Percentiles rank a stretch among this genome's conserved stretches.
phyloP scores from a whole-genome alignment of 2,113 vertebrate species.

The Chitala chitala region DNA sequence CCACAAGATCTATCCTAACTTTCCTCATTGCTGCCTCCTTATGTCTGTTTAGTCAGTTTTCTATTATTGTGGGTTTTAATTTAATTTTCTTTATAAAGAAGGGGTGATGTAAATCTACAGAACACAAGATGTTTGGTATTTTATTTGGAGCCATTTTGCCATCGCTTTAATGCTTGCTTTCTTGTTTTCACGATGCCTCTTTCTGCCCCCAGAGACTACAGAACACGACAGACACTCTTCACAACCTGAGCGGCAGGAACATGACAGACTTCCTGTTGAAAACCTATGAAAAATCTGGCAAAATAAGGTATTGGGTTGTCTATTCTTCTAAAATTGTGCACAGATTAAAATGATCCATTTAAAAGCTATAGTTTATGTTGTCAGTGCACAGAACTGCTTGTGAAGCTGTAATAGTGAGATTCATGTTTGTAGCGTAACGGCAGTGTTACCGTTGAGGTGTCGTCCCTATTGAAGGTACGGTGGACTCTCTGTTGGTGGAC shows the following conservation, averaged over 20 bases:
- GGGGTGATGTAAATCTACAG: no score
- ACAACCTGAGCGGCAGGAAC: slow-evolving; percentile 80
- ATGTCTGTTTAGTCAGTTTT: no score
- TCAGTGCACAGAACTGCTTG: no score
- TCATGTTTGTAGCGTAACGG: not conserved
- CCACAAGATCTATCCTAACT: no score
- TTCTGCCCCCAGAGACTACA: slow-evolving; percentile 52
- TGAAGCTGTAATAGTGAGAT: no score
- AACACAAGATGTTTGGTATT: not conserved
- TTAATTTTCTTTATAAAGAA: no score
- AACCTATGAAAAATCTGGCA: slow-evolving; percentile 66
- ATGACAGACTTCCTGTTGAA: slow-evolving; percentile 90
- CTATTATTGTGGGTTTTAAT: no score
- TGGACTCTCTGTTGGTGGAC: slow-evolving; percentile 60
- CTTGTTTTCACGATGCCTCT: not conserved
- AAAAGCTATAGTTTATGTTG: not conserved
- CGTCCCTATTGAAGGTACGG: slow-evolving; percentile 52
- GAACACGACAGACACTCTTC: slow-evolving; percentile 75
- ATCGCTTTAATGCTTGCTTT: not conserved
- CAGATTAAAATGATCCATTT: not conserved
- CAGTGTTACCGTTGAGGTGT: no score
- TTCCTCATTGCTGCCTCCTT: no score
- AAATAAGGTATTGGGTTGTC: slow-evolving; percentile 53
- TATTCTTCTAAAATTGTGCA: not conserved
- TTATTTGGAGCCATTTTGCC: not conserved